Base-by-base conservation (phyloP, 2,113 vertebrate species). In the Mirza zaza region DNA sequence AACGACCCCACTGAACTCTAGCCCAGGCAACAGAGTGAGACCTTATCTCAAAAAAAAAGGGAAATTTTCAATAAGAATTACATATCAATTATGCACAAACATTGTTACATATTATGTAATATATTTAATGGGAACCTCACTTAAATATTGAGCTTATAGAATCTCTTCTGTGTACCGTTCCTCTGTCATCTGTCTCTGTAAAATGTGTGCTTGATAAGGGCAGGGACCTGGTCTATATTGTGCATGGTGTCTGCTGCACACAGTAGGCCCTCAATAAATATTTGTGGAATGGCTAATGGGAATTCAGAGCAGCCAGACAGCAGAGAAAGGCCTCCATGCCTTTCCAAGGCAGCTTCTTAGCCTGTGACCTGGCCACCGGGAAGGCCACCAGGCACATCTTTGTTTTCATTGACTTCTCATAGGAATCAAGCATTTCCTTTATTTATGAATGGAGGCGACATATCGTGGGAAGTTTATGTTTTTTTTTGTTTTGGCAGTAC, bases 221-320 rank as follows among this genome's bases (percentile, higher is more conserved):
- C 29, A n/a, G 23, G 11, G n/a, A 48, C 25, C 8, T 2, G 14
- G 50, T 57, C 73, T 57, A 8, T 2, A 0, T 15, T 0, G 10
- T 10, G 68, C 7, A 0, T 3, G 1, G 39, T 9, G 36, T 29
- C 84, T 75, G 67, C 36, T 84, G 36, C 36, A 55, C 36, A 25
- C 5, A 42, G n/a, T 14, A 45, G 57, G 45, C 6, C 50, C 50
- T 88, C 5, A 0, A 6, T 39, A 55, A 77, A 5, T 25, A 32
- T 79, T 13, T 55, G 52, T 57, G 61, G 70, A 21, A 70, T 14
- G 14, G 45, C 39, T 2, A 18, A 29, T 34, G 57, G 57, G 14
- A 8, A 9, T 17, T 4, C 0, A 1, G 36, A 70, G 29, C 29
- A 45, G 73, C 76, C 45, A 45, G 27, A 7, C 1, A 3, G 77